phyloP scores from a whole-genome alignment of 2,113 vertebrate species.

The Labrus mixtus region DNA sequence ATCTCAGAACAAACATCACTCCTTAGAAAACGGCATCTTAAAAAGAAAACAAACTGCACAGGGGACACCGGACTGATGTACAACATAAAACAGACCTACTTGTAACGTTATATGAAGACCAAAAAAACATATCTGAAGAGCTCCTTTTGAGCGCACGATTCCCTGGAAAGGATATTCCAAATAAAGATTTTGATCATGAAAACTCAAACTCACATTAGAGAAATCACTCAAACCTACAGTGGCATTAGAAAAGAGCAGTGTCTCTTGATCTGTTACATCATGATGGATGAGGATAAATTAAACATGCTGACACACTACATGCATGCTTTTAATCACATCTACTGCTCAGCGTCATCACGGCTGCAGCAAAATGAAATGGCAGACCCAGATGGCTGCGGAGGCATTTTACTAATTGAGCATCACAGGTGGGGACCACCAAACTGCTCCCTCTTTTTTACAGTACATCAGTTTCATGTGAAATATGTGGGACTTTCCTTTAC shows the following conservation, averaged over 20 bases:
- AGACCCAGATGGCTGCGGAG: slow-evolving; percentile 18
- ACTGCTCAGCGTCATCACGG: slow-evolving; percentile 4
- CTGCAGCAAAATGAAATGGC: slow-evolving; percentile 43
- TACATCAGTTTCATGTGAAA: slow-evolving; percentile 9
- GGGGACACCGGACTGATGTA: slow-evolving; percentile 1
- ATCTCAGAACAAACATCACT: slow-evolving; percentile 18
- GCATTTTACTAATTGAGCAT: slow-evolving; percentile 51
- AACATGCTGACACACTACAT: slow-evolving; percentile 28
- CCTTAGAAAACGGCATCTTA: not conserved
- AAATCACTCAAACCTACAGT: not conserved
- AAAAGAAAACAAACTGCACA: not conserved
- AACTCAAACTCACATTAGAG: too few relatives aligned
- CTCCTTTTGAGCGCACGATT: not conserved
- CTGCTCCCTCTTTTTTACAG: not conserved
- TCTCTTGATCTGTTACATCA: slow-evolving; percentile 31
- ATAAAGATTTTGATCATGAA: not conserved
- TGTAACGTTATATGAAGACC: slow-evolving; percentile 18
- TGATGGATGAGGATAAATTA: slow-evolving; percentile 40
- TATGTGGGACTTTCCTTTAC: slow-evolving; percentile 36
- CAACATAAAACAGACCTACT: slow-evolving; percentile 24
- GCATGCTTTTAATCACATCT: slow-evolving; percentile 57
- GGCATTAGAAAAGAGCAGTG: not conserved
- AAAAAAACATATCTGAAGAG: slow-evolving; percentile 7
- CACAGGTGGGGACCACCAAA: slow-evolving; percentile 40
- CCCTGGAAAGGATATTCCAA: slow-evolving; percentile 10